phyloP scores from a whole-genome alignment of 2,113 vertebrate species.

The Pitta sordida region DNA sequence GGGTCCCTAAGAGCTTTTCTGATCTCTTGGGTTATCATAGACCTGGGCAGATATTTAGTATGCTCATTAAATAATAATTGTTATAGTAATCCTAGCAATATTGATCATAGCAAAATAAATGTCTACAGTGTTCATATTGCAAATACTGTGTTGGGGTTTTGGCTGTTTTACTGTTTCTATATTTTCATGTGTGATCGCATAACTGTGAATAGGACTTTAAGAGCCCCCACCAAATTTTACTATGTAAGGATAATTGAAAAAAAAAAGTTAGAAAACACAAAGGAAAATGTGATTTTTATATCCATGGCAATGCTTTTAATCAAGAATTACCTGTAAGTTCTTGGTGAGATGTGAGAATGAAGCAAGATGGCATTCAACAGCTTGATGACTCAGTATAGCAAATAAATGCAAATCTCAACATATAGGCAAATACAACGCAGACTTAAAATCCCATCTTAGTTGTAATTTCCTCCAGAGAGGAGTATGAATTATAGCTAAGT shows the following conservation, averaged over 20 bases:
- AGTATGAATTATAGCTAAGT: neutral
- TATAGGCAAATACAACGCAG: neutral
- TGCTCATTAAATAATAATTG: conserved; percentile 32
- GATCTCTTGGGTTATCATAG: neutral
- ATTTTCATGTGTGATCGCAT: neutral
- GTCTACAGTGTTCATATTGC: neutral
- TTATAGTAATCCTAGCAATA: neutral
- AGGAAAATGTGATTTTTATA: neutral
- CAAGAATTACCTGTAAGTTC: neutral
- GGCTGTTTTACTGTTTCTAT: conserved; percentile 7
- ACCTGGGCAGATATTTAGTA: conserved; percentile 9
- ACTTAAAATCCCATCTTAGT: neutral
- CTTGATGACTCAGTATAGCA: neutral
- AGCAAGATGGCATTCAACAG: neutral
- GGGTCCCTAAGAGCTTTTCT: conserved; percentile 1
- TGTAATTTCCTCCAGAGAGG: neutral
- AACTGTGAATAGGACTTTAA: neutral
- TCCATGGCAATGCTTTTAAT: neutral
- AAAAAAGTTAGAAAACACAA: neutral
- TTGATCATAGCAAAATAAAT: neutral
- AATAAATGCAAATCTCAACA: neutral
- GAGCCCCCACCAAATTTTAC: no score
- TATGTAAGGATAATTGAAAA: neutral
- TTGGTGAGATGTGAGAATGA: neutral
- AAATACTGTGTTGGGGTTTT: neutral